Evolutionary conservation across 2,797 vertebrate species (phyloP), one percentile per base, ranked within the genome.

Genomic region (Lemur catta): DNA sequence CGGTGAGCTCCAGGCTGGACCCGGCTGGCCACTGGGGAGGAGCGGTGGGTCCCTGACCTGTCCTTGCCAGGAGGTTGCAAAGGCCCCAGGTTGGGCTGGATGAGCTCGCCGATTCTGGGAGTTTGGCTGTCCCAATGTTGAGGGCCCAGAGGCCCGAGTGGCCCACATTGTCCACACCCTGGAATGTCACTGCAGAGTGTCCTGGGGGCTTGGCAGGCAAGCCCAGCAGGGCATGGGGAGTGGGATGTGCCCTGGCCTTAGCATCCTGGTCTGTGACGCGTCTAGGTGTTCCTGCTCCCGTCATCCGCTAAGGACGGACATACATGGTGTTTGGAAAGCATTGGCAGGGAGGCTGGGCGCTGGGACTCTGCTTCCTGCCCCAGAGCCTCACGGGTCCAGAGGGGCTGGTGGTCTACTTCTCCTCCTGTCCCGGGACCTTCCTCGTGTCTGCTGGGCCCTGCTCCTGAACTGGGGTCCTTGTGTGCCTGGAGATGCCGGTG

Each of bases 251-350:
- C 30, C 20, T 1, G 1, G 30, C 22, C 20, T 38, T 24, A 13
- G 61, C 1, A 0, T 5, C 2, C 20, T 2, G 2, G 0, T 41
- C 50, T 33, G 33, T 18, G 22, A 67, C 5, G 35, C 38, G 13
- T 38, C 41, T 55, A 33, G n/a, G 24, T 1, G 1, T 9, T n/a
- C 30, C 9, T 30, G 48, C 7, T 17, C 28, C 1, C 1, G 46
- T 4, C 9, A 4, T 33, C 78, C 14, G 10, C 55, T 5, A 18
- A 67, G 50, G 63, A 81, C 18, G 8, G 3, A 48, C 28, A 18
- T 1, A 5, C 4, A 3, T 0, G 0, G 6, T 1, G 0, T 17
- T 57, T 12, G 0, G 2, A 18, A 69, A 35, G 26, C 15, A 22
- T 1, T 3, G 20, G 59, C 50, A 7, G 0, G 8, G 18, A 33